These are phyloP conservation scores for Nasua narica DNA, from an alignment of 2,797 vertebrate species.

Conservation along the genomic window DNA sequence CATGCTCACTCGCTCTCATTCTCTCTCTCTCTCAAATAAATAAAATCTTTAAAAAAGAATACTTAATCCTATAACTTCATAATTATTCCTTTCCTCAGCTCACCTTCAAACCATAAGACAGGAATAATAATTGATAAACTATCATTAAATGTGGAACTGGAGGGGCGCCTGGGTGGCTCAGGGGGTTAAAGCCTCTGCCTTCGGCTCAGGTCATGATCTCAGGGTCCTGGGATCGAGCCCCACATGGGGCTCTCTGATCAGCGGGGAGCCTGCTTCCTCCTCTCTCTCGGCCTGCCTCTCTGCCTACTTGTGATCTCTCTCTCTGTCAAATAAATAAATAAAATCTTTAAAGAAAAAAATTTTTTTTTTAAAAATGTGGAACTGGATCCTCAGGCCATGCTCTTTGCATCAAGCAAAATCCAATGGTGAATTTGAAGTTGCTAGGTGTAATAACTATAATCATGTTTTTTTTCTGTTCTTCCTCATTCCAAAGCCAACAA, in stretches of 20 bases:
- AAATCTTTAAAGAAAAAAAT: background rate
- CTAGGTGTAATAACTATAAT: background rate
- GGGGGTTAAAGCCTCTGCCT: too few relatives aligned
- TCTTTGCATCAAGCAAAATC: background rate
- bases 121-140: background rate
- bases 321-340: too few relatives aligned
- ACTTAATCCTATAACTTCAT: background rate
- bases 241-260: too few relatives aligned
- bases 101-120: background rate
- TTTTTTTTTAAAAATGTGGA: too few relatives aligned
- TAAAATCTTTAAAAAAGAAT: background rate
- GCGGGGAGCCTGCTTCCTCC: too few relatives aligned
- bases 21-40: too few relatives aligned
- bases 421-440: background rate
- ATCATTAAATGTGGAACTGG: background rate
- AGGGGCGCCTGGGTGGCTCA: background rate
- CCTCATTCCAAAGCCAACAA: background rate
- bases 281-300: too few relatives aligned
- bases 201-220: too few relatives aligned
- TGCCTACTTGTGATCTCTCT: too few relatives aligned
- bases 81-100: slow-evolving; percentile 10
- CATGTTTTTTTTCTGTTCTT: background rate
- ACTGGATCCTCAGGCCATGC: background rate
- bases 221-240: too few relatives aligned
- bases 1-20: too few relatives aligned